A percentile compares a stretch with the other conserved stretches of the same genome.
phyloP scores from a whole-genome alignment of 1,140 invertebrate genomes.

The Armadillidium nasatum region DNA sequence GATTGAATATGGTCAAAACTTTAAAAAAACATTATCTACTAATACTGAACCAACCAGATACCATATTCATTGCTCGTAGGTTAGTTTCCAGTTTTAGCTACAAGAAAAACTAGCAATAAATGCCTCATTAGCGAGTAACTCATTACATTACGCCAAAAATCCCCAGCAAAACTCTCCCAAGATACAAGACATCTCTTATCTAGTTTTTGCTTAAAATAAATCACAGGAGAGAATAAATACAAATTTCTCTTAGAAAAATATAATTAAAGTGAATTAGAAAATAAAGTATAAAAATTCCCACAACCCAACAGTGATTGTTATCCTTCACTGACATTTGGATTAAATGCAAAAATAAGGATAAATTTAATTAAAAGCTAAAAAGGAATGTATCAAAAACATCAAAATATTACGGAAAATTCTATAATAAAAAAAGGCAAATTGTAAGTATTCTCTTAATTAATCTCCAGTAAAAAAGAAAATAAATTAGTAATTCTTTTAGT shows the following conservation, averaged over 20 bases:
- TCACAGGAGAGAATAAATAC: no score
- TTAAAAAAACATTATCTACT: no score
- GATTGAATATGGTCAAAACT: no score
- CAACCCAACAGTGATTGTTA: not conserved
- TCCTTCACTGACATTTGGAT: conserved; percentile 8
- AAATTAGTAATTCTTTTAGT: not conserved
- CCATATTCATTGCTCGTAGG: no score
- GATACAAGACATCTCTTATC: no score
- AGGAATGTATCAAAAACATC: not conserved
- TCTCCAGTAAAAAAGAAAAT: not conserved
- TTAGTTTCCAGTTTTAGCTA: no score
- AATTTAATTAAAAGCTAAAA: not conserved
- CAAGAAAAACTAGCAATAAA: no score
- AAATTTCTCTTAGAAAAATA: not conserved
- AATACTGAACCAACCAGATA: no score
- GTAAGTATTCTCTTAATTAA: not conserved
- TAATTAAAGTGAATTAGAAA: conserved; percentile 2
- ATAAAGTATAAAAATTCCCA: not conserved
- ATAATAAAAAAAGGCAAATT: not conserved
- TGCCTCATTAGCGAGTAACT: no score
- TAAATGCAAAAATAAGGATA: not conserved
- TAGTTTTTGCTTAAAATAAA: no score
- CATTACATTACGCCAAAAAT: no score
- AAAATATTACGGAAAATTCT: not conserved
- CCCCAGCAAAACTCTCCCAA: no score